These are phyloP conservation scores for Bolinopsis microptera DNA, from an alignment of 37 sponge, comb jelly and placozoan genomes.

Conservation along the genomic window DNA sequence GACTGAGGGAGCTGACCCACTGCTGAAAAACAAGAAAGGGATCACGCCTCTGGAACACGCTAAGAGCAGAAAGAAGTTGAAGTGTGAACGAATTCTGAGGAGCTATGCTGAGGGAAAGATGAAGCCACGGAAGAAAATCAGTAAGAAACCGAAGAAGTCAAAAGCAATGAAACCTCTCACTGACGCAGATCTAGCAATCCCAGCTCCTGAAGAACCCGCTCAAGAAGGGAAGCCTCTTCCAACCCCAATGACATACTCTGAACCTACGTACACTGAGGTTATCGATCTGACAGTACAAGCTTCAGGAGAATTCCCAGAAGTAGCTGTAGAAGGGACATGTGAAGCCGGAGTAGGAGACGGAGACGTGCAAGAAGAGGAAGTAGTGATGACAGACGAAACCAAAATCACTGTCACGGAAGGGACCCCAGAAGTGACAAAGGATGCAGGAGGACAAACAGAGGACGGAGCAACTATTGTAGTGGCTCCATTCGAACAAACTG, in stretches of 20 bases:
- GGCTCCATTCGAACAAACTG: slow-evolving; percentile 51
- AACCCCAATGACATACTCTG: neutral
- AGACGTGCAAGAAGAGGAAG: neutral
- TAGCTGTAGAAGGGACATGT: neutral
- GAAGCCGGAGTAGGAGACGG: neutral
- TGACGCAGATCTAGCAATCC: neutral
- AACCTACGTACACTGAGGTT: slow-evolving; percentile 61
- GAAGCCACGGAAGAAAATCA: slow-evolving; percentile 54
- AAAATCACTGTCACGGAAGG: slow-evolving; percentile 10
- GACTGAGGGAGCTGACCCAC: slow-evolving; percentile 57
- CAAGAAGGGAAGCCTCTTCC: neutral
- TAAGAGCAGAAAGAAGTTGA: slow-evolving; percentile 63
- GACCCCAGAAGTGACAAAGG: neutral
- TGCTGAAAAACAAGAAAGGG: slow-evolving; percentile 48
- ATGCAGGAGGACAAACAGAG: neutral
- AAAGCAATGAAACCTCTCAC: slow-evolving; percentile 5
- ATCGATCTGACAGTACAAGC: slow-evolving; percentile 30
- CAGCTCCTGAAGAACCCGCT: neutral
- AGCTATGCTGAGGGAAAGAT: slow-evolving; percentile 47
- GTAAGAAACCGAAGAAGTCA: neutral
- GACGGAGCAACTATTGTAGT: neutral
- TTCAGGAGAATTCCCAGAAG: slow-evolving; percentile 14
- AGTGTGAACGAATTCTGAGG: slow-evolving; percentile 64
- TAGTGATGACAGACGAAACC: neutral
- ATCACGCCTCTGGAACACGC: slow-evolving; percentile 60